Evolutionary conservation across 2,797 vertebrate genomes (phyloP).

Genomic region (Crax fasciolata): DNA sequence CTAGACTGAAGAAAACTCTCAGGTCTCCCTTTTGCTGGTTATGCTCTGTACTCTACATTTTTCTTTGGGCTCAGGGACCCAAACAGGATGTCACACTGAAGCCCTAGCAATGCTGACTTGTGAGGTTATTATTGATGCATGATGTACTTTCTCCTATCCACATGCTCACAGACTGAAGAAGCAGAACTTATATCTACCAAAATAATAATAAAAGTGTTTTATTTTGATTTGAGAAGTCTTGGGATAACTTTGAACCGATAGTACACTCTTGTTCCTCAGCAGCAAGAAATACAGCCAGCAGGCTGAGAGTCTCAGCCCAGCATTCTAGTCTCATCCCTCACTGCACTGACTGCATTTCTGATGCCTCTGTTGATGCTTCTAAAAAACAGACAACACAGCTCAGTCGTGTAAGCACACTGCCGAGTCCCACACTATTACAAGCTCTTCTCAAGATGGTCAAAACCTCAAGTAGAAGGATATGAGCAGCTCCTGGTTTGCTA

Average conservation of each 20-base stretch:
- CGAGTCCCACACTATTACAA: accelerated
- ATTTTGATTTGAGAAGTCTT: background rate
- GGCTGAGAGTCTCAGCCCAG: background rate
- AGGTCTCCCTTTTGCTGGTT: background rate
- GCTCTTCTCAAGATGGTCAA: background rate
- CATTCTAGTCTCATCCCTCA: background rate
- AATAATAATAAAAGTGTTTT: background rate
- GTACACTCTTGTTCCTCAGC: background rate
- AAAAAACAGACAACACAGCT: background rate
- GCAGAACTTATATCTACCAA: background rate
- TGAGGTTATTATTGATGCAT: background rate
- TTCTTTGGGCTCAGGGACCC: background rate
- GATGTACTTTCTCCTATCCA: background rate
- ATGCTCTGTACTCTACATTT: background rate
- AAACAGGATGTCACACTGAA: background rate
- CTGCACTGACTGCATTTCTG: too few relatives aligned
- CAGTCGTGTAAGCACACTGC: background rate
- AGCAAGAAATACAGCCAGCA: background rate
- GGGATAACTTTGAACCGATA: background rate
- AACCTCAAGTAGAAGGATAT: background rate
- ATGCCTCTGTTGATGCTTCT: background rate
- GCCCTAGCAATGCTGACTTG: background rate
- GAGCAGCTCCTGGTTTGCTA: background rate
- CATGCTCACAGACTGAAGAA: background rate
- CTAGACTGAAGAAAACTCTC: background rate